A percentile compares a stretch with the other conserved stretches of the same genome.
Evolutionary conservation across 2,888 invertebrate genomes (phyloP).

Genomic region (Ichneumon xanthorius): DNA sequence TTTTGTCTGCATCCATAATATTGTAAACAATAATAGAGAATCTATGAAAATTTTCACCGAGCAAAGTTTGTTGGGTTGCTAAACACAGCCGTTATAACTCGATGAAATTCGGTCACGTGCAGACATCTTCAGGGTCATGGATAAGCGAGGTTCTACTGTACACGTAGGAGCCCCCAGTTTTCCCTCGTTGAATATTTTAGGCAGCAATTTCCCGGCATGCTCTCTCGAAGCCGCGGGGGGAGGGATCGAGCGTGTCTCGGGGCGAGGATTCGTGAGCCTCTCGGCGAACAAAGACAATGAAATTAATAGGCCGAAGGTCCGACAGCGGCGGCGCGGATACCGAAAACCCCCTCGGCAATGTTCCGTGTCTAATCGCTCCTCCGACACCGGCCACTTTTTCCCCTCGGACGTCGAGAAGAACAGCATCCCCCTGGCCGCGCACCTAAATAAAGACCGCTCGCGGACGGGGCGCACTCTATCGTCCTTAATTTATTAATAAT

Average conservation of each 20-base stretch:
- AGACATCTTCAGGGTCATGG: no score
- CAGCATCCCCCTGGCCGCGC: slow-evolving; percentile 3
- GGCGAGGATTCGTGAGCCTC: slow-evolving; percentile 39
- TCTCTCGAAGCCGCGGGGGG: slow-evolving; percentile 23
- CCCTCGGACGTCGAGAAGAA: slow-evolving; percentile 14
- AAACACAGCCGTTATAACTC: no score
- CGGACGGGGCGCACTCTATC: slow-evolving; percentile 13
- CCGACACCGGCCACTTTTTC: slow-evolving; percentile 41
- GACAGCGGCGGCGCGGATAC: slow-evolving; percentile 9
- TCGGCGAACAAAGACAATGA: slow-evolving; percentile 76
- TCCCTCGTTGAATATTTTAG: slow-evolving; percentile 81
- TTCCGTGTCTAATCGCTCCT: slow-evolving; percentile 60
- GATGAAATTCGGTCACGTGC: no score
- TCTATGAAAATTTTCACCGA: no score
- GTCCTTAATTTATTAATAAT: slow-evolving; percentile 35
- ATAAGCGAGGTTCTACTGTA: no score
- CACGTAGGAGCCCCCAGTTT: neutral
- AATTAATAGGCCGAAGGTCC: slow-evolving; percentile 76
- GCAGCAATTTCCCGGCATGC: slow-evolving; percentile 78
- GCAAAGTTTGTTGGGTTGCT: no score
- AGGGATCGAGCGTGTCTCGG: slow-evolving; percentile 32
- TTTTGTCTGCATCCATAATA: no score
- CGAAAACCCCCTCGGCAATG: slow-evolving; percentile 53
- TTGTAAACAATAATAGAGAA: no score
- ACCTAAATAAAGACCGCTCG: neutral